phyloP scores from a whole-genome alignment of 2,888 invertebrate species.

The Acanthoscelides obtectus region DNA sequence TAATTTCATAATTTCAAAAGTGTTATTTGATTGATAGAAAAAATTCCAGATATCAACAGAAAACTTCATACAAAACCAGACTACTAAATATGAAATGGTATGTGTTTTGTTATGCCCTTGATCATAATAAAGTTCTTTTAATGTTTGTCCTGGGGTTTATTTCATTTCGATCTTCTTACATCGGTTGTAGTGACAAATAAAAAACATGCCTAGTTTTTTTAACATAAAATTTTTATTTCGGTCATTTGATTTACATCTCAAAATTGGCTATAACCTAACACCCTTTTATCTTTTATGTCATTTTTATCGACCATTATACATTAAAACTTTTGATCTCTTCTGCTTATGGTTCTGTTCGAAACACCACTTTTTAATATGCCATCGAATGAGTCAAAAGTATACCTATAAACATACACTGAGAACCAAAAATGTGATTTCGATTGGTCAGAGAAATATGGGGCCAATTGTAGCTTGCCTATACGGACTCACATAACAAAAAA shows the following conservation, averaged over 20 bases:
- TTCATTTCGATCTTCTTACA: neutral
- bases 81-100: neutral
- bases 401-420: too few species aligned
- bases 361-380: too few species aligned
- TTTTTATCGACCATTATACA: neutral
- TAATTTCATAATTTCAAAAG: neutral
- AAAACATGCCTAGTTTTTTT: neutral
- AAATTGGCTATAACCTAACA: neutral
- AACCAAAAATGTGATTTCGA: too few species aligned
- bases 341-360: too few species aligned
- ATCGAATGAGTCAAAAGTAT: too few species aligned
- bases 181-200: neutral
- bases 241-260: neutral
- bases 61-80: neutral
- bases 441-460: too few species aligned
- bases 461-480: too few species aligned
- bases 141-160: neutral
- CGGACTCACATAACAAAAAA: too few species aligned
- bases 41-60: neutral
- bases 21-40: neutral
- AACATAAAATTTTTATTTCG: neutral
- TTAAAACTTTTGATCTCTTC: neutral
- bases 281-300: neutral
- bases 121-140: neutral
- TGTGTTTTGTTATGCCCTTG: neutral